These are phyloP conservation scores for Chelonus formosanus DNA, from an alignment of 2,888 invertebrate genomes.

Conservation along the genomic window DNA sequence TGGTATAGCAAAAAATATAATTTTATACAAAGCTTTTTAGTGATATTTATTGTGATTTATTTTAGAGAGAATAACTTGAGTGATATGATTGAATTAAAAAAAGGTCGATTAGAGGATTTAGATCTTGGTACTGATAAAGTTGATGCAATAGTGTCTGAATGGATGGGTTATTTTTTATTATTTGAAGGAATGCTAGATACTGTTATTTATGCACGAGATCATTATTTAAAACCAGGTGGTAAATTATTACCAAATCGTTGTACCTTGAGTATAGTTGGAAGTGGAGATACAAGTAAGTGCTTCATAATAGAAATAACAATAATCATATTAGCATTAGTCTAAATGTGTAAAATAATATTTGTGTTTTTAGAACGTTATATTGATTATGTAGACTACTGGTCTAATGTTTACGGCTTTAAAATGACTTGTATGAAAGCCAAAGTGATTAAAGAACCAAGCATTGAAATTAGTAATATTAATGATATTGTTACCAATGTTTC, in stretches of 20 bases:
- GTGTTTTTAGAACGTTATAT: conserved; percentile 71
- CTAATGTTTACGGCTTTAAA: conserved; percentile 91
- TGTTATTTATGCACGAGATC: conserved; percentile 87
- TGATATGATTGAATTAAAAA: conserved; percentile 78
- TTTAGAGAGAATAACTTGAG: conserved; percentile 78
- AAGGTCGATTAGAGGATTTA: conserved; percentile 88
- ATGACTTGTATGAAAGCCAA: conserved; percentile 91
- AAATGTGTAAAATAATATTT: background rate
- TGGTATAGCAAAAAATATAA: conserved; percentile 10
- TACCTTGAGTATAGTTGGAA: conserved; percentile 81
- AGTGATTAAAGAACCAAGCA: conserved; percentile 80
- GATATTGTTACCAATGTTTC: conserved; percentile 58
- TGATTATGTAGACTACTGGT: conserved; percentile 85
- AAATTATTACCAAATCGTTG: conserved; percentile 85
- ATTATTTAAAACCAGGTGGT: conserved; percentile 80
- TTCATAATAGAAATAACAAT: conserved; percentile 3
- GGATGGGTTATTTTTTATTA: conserved; percentile 98
- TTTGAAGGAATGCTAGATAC: conserved; percentile 98
- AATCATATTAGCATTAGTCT: no score
- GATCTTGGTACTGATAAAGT: conserved; percentile 78
- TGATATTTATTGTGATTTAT: conserved; percentile 36
- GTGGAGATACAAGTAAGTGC: conserved; percentile 74
- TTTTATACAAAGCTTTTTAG: background rate
- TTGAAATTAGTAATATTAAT: conserved; percentile 68
- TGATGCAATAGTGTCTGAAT: conserved; percentile 95